These are phyloP conservation scores for Thripadectes ignobilis DNA, from an alignment of 2,797 vertebrate species.

Conservation along the genomic window DNA sequence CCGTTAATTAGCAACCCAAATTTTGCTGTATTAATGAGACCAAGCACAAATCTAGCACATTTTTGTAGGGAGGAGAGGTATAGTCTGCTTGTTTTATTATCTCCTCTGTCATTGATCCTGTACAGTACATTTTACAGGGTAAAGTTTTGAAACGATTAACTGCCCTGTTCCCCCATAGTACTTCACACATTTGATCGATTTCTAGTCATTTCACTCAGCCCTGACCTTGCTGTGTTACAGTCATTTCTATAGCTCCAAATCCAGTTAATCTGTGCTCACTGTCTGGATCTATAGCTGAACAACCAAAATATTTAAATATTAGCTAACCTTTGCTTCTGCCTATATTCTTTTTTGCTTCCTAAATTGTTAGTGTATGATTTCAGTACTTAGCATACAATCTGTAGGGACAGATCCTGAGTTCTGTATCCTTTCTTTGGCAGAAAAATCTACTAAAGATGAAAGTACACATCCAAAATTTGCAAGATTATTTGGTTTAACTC, in stretches of 20 bases:
- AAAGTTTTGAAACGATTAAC: conserved; percentile 53
- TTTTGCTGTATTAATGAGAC: not conserved
- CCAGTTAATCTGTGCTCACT: conserved; percentile 8
- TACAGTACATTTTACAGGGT: conserved; percentile 31
- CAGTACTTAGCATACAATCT: not conserved
- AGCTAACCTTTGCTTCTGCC: not conserved
- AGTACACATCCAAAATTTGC: not conserved
- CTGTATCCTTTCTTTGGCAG: not conserved
- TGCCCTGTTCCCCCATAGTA: conserved; percentile 26
- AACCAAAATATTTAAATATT: conserved; percentile 30
- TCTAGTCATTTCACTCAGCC: conserved; percentile 33
- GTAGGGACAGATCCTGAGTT: not conserved
- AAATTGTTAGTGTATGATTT: not conserved
- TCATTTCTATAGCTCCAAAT: conserved; percentile 26
- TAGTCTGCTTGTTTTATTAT: conserved; percentile 3
- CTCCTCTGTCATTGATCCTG: not conserved
- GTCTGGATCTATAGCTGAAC: conserved; percentile 2
- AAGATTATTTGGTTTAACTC: not conserved
- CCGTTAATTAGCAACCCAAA: not conserved
- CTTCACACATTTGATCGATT: conserved; percentile 22
- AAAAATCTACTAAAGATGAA: not conserved
- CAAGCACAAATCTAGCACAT: not conserved
- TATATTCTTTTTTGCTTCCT: not conserved
- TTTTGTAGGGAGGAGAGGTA: not conserved
- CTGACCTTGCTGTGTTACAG: conserved; percentile 53